Conservation (phyloP, 2,888 invertebrate genomes). For the Harpalus rufipes region DNA sequence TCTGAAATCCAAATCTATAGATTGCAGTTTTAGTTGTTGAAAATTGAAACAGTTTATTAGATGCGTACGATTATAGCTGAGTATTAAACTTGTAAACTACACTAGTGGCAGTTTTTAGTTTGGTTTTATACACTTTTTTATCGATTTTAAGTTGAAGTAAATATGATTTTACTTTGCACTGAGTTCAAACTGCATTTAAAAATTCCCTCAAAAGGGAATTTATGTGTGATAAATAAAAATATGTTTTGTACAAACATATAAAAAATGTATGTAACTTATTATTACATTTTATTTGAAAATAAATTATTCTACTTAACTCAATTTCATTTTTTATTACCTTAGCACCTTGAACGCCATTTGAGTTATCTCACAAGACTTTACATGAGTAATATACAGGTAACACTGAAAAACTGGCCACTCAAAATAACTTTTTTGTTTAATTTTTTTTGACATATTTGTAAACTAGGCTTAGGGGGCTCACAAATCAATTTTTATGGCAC, state of each 20-base stretch:
- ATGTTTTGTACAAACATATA: conserved; percentile 62
- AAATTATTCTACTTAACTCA: conserved; percentile 63
- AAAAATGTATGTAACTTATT: conserved; percentile 66
- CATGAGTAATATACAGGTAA: no score
- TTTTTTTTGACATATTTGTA: no score
- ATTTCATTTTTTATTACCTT: conserved; percentile 4
- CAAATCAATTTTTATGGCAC: no score
- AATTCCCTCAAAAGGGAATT: conserved; percentile 54
- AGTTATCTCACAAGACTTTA: no score
- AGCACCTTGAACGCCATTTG: no score
- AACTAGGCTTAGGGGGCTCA: no score
- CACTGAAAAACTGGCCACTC: no score
- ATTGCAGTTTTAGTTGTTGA: conserved; percentile 50
- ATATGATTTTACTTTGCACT: conserved; percentile 49
- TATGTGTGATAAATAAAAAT: conserved; percentile 65
- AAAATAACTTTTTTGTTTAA: no score
- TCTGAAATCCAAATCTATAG: background rate
- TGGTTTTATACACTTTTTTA: conserved; percentile 25
- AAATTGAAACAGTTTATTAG: conserved; percentile 49
- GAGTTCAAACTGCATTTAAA: conserved; percentile 63
- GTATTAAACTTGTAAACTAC: conserved; percentile 32
- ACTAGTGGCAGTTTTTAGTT: conserved; percentile 39
- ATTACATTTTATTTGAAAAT: conserved; percentile 63
- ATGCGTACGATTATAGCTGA: conserved; percentile 32
- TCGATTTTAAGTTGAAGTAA: conserved; percentile 15